These are phyloP conservation scores for Limosa lapponica DNA, from an alignment of 2,797 vertebrate species.

Conservation along the genomic window DNA sequence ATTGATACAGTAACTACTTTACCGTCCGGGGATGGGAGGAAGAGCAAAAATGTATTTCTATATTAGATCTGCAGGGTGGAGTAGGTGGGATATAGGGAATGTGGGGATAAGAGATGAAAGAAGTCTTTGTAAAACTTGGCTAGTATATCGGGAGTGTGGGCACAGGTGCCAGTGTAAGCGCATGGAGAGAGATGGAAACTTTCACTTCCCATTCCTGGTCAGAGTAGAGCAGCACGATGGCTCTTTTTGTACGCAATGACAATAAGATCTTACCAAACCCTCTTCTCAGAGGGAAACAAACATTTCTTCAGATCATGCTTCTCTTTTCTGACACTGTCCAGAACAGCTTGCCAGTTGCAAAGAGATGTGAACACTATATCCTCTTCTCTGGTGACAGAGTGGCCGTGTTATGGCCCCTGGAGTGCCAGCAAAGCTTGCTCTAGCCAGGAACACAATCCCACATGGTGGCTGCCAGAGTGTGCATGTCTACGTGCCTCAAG, in stretches of 20 bases:
- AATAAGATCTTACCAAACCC: background rate
- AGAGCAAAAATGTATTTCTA: background rate
- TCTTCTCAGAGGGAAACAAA: background rate
- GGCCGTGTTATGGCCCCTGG: background rate
- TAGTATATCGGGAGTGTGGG: background rate
- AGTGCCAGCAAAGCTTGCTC: background rate
- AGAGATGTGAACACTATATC: background rate
- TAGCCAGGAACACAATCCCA: background rate
- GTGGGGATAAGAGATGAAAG: background rate
- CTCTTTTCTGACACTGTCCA: background rate
- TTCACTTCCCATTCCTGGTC: background rate
- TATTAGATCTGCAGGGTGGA: background rate
- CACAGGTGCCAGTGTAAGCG: background rate
- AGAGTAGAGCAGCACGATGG: background rate
- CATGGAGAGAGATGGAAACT: background rate
- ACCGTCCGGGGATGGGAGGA: too few relatives aligned
- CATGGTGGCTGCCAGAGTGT: background rate
- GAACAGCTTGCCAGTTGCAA: background rate
- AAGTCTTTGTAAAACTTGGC: background rate
- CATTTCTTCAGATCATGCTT: background rate
- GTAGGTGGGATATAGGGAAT: background rate
- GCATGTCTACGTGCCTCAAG: background rate
- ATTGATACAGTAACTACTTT: background rate
- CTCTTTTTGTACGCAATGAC: background rate
- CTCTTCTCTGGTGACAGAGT: background rate